Evolutionary conservation across 1,140 invertebrate species (phyloP), one percentile per base, ranked within the genome.

Genomic region (Parasteatoda tepidariorum): DNA sequence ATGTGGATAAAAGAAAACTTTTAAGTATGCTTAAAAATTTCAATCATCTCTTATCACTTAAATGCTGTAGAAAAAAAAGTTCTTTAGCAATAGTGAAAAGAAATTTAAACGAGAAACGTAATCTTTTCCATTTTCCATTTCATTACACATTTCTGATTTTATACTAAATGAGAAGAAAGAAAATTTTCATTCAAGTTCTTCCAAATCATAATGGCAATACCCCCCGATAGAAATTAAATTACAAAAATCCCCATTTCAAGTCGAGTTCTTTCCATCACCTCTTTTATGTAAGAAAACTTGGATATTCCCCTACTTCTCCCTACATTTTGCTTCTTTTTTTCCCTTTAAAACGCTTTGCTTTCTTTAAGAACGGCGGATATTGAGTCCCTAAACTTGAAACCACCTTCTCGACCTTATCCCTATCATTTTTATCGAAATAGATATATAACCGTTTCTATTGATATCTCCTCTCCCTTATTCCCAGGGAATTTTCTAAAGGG

Each of bases 391-490:
- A 48, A 48, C 38, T 48, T 18, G 38, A 48, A 48, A 18, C 38
- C 38, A 48, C 38, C 57, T 62, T 61, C 31, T 41, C 28, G 33
- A 54, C 38, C 41, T 54, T 54, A 78, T 78, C 38, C 74, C 59
- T 57, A 78, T 78, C 74, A 66, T 75, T 66, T 38, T 78, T 66
- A 78, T 78, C 74, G 41, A 78, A 78, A 78, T 78, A 78, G 61
- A 78, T 78, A 78, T 66, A 78, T 66, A 66, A 78, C 34, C 38
- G 31, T 66, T 78, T 18, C 74, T 24, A 66, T 78, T 61, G 61
- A 78, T 66, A 78, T 78, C 57, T 11, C 31, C 57, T 62, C 34
- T 75, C 4, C 30, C 54, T 11, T 24, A 55, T 11, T 15, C 2
- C 13, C 24, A 34, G 55, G 62, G 31, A 31, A 22, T 64, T 64